These are phyloP conservation scores for Eurytoma adleriae DNA, from an alignment of 2,888 invertebrate genomes.

Conservation along the genomic window DNA sequence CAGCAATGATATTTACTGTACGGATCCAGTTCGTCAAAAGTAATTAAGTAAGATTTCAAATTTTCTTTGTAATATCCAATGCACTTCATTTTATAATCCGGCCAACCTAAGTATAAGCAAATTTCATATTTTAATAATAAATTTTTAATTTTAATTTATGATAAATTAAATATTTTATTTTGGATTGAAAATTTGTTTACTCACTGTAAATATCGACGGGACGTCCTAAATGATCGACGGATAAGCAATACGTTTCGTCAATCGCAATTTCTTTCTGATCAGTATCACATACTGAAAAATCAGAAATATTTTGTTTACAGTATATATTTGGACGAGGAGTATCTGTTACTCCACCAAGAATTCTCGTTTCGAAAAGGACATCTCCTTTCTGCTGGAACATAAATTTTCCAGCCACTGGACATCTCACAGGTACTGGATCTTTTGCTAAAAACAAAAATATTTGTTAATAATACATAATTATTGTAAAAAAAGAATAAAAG, in stretches of 20 bases:
- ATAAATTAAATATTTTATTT: too few relatives aligned
- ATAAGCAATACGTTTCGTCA: conserved; percentile 96
- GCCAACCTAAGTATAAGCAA: conserved; percentile 80
- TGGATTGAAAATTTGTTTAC: conserved; percentile 50
- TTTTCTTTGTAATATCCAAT: conserved; percentile 99
- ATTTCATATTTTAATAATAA: background rate
- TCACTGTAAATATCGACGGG: conserved; percentile 96
- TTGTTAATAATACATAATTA: background rate
- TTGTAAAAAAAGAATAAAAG: too few relatives aligned
- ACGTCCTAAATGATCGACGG: conserved; percentile 96
- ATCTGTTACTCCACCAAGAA: conserved; percentile 95
- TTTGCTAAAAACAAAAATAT: conserved; percentile 78
- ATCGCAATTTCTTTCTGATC: conserved; percentile 96
- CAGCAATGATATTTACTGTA: conserved; percentile 97
- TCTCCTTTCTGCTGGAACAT: conserved; percentile 95
- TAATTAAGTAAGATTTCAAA: conserved; percentile 95
- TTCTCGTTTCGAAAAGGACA: conserved; percentile 92
- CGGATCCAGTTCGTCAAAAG: conserved; percentile 96
- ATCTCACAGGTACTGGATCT: conserved; percentile 93
- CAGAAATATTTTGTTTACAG: conserved; percentile 95
- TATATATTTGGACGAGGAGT: conserved; percentile 95
- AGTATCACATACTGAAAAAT: conserved; percentile 96
- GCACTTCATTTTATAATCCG: conserved; percentile 97
- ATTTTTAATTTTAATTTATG: too few relatives aligned
- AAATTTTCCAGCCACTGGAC: conserved; percentile 98